Conservation (phyloP, 2,113 vertebrate species). For the Spea bombifrons region DNA sequence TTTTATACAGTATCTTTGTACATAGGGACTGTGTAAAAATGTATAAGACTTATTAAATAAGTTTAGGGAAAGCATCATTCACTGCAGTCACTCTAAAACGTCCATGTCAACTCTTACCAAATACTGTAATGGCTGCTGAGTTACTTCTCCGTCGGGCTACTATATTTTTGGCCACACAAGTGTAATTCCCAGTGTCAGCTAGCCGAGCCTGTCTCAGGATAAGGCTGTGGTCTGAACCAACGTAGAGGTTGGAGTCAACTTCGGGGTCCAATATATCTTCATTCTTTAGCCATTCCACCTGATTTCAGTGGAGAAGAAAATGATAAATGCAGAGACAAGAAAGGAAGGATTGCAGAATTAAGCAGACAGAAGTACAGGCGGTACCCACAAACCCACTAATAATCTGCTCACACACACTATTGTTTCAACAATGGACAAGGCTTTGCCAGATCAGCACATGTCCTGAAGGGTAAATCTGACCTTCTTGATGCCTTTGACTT, state of each 20-base stretch:
- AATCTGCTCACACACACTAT: too few relatives aligned
- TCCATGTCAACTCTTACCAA: constrained; percentile 68
- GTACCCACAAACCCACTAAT: too few relatives aligned
- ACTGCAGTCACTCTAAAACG: too few relatives aligned
- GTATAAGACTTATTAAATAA: too few relatives aligned
- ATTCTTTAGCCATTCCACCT: constrained; percentile 97
- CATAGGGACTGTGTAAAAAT: too few relatives aligned
- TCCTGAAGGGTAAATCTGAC: neutral
- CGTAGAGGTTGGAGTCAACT: constrained; percentile 86
- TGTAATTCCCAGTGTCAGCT: constrained; percentile 96
- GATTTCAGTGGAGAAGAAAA: constrained; percentile 15
- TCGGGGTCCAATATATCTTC: constrained; percentile 87
- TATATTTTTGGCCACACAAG: constrained; percentile 96
- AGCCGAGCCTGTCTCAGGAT: constrained; percentile 90
- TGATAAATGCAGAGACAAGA: neutral
- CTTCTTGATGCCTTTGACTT: neutral
- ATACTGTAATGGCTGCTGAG: constrained; percentile 85
- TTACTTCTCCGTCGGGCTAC: constrained; percentile 89
- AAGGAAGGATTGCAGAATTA: neutral
- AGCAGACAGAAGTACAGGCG: neutral
- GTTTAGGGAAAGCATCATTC: too few relatives aligned
- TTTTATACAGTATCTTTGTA: too few relatives aligned
- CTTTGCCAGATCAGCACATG: neutral
- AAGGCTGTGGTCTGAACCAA: constrained; percentile 89
- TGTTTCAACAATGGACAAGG: too few relatives aligned